Conservation (phyloP, 2,797 vertebrate genomes). For the Lacerta bilineata region DNA sequence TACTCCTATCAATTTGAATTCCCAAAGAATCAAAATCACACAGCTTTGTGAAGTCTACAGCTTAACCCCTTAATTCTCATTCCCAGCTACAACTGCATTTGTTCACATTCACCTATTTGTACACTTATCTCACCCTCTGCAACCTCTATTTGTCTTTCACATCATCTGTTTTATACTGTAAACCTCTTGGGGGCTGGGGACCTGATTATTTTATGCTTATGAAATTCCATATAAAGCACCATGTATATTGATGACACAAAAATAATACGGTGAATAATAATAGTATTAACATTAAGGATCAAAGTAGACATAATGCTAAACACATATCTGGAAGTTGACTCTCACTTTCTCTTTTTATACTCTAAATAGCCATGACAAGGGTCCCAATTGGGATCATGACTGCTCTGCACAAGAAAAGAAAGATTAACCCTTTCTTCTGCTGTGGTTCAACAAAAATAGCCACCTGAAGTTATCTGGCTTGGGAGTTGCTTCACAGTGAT, state of each 20-base stretch:
- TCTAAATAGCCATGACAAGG: neutral
- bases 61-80: neutral
- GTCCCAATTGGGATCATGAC: no score
- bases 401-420: no score
- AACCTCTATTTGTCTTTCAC: neutral
- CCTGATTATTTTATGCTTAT: neutral
- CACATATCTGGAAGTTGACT: neutral
- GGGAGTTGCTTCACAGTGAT: neutral
- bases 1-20: constrained; percentile 23
- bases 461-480: neutral
- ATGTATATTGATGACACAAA: neutral
- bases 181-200: neutral
- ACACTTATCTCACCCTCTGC: no score
- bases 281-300: neutral
- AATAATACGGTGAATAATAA: neutral
- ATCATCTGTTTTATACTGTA: neutral
- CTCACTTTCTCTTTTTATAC: neutral
- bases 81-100: neutral
- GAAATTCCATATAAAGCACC: neutral
- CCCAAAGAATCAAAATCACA: neutral
- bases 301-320: neutral
- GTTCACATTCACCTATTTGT: neutral
- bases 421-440: neutral
- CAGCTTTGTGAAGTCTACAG: neutral
- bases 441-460: neutral